Base-by-base conservation (phyloP, 2,113 vertebrate genomes). In the Daphoenositta chrysoptera region DNA sequence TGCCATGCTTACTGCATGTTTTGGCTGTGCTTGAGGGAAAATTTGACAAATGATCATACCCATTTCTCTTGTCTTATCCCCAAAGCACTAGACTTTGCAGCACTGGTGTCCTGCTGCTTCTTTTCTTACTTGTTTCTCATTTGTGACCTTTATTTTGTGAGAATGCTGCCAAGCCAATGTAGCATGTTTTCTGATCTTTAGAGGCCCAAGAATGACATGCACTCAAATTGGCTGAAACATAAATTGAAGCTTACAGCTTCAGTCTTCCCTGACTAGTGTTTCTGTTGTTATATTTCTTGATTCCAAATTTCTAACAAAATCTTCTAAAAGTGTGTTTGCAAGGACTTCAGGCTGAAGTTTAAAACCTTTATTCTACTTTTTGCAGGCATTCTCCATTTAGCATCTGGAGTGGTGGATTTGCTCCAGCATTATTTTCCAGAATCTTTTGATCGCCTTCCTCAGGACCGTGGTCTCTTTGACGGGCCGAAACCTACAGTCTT, bases 361-460 rank as follows among this genome's bases (percentile, higher is more conserved):
- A 24, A 69, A 56, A 37, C 47, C n/a, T 45, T 4, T 70, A 1
- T 84, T 89, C 35, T 83, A 30, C 64, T 89, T 65, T 15, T 57
- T 72, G 11, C 78, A 98, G 98, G 98, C 58, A 98, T 98, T 91
- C 98, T 98, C 40, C 87, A 45, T 75, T 96, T 98, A 64, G 98
- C 98, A 5, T 98, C 98, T 40, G 98, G 98, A 81, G 97, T 98
- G 37, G 97, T 98, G 57, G 98, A 98, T 93, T 94, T 98, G 84
- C 98, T 98, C 79, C 98, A 98, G 92, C 83, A 97, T 94, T 98
- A 97, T 89, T 98, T 98, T 90, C 98, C 98, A 7, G 98, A 98
- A 83, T 98, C 98, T 69, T 98, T 98, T 90, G 98, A 98, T 96
- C 97, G 98, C 10, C 98, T 98, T 82, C 98, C 98, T 24, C 98